These are phyloP conservation scores for Lasioglossum oenotherae DNA, from an alignment of 2,888 invertebrate species.

Conservation along the genomic window DNA sequence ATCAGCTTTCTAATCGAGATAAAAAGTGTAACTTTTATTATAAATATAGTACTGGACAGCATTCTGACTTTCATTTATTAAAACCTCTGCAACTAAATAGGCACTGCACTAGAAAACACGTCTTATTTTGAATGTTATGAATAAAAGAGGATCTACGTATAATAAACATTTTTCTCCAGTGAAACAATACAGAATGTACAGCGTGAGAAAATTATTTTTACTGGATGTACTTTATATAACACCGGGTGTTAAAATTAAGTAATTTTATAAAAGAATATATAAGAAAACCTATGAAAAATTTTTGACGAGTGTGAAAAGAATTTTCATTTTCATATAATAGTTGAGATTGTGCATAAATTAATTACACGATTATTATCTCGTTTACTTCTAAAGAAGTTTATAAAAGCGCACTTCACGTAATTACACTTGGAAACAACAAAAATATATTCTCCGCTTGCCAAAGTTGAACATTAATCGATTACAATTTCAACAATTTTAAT, in stretches of 20 bases:
- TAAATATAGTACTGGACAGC: constrained; percentile 48
- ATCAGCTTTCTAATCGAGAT: constrained; percentile 34
- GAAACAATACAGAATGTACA: neutral
- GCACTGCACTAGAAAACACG: constrained; percentile 24
- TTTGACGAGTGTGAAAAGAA: neutral
- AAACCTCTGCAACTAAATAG: constrained; percentile 40
- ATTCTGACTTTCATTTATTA: constrained; percentile 53
- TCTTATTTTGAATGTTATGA: neutral
- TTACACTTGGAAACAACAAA: constrained; percentile 15
- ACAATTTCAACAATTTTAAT: neutral
- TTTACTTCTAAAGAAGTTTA: constrained; percentile 17
- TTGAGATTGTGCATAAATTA: constrained; percentile 9
- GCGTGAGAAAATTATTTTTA: constrained; percentile 3
- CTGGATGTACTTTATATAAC: neutral
- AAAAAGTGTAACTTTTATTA: constrained; percentile 19
- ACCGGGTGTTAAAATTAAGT: neutral
- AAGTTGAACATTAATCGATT: neutral
- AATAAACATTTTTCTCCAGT: neutral
- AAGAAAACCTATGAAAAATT: neutral
- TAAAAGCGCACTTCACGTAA: constrained; percentile 4
- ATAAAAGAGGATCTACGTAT: neutral
- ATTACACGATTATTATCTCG: constrained; percentile 12
- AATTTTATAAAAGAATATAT: neutral
- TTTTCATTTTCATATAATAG: neutral
- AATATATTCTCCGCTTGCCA: neutral